phyloP scores from a whole-genome alignment of 2,797 vertebrate species.

The Gymnodraco acuticeps region DNA sequence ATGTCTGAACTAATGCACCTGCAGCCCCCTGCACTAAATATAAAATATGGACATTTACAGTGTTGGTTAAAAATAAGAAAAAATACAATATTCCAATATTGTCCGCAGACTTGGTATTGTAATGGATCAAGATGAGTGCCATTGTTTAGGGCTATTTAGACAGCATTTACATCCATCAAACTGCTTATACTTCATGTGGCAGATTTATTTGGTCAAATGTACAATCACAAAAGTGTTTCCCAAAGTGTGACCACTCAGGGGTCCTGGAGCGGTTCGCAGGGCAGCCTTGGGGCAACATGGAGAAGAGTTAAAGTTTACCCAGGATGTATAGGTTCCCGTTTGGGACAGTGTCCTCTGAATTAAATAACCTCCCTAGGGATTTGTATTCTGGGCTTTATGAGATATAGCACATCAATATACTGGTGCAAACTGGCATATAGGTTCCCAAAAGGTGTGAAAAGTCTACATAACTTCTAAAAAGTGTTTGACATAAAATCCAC shows the following conservation, averaged over 20 bases:
- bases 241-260: slow-evolving; percentile 35
- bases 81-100: slow-evolving; percentile 58
- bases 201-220: slow-evolving; percentile 70
- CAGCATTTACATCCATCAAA: slow-evolving; percentile 65
- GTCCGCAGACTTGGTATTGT: slow-evolving; percentile 52
- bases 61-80: not conserved
- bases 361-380: not conserved
- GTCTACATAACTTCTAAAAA: slow-evolving; percentile 4
- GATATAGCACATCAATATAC: slow-evolving; percentile 4
- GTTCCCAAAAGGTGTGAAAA: not conserved
- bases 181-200: slow-evolving; percentile 65
- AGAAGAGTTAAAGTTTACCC: slow-evolving; percentile 12
- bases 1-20: slow-evolving; percentile 5
- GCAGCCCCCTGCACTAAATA: not conserved
- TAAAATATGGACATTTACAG: not conserved
- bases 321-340: slow-evolving; percentile 16
- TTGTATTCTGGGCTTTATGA: not conserved
- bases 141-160: slow-evolving; percentile 66
- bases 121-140: slow-evolving; percentile 57
- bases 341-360: slow-evolving; percentile 8
- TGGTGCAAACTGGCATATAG: not conserved
- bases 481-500: not conserved
- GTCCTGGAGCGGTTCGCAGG: slow-evolving; percentile 4
- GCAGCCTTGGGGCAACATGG: not conserved
- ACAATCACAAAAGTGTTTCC: slow-evolving; percentile 40